Evolutionary conservation across 2,113 vertebrate genomes (phyloP), one percentile per base, ranked within the genome.

Genomic region (Semnornis frantzii): DNA sequence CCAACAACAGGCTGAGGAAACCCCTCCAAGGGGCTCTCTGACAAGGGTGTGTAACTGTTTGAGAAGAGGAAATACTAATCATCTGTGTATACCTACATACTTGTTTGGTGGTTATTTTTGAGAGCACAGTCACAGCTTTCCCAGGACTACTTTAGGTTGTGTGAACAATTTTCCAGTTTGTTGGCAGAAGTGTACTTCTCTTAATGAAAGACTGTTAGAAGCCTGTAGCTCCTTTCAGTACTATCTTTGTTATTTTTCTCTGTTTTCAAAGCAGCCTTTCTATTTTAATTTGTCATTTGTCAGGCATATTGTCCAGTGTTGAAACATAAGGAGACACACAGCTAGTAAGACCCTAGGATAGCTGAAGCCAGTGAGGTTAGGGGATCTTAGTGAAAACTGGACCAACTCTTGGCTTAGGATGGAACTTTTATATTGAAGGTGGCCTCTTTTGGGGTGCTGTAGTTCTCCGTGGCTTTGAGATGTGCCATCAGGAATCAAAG

Each of bases 61-160:
- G 65, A 75, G 39, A 85, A 82, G 28, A 57, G 20, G 33, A 39
- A 85, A 87, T 90, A 10, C 12, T 44, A 50, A 7, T 84, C 16
- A 62, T 55, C 16, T 68, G 10, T 91, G 15, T 78, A 8, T 78
- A 24, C 70, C 95, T 81, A 94, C 30, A 15, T 17, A 64, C 91
- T 24, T 90, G 33, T 62, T 90, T 95, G 88, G 58, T 94, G 52
- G 91, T 89, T 91, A 12, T 83, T 96, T 96, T 75, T 64, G 80
- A 93, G 73, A 81, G 72, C 37, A 42, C 72, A 91, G 68, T 48
- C 71, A 91, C 72, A 95, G 37, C 62, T 94, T 95, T 92, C 65
- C 83, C 64, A 90, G 85, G 76, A 77, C 83, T 92, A 9, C 73
- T 94, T 74, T 73, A 34, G 37, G 70, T 84, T 86, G 39, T 87